Percentiles rank a stretch among this genome's conserved stretches.
phyloP scores from a whole-genome alignment of 2,888 invertebrate species.

The Laspeyria flexula region DNA sequence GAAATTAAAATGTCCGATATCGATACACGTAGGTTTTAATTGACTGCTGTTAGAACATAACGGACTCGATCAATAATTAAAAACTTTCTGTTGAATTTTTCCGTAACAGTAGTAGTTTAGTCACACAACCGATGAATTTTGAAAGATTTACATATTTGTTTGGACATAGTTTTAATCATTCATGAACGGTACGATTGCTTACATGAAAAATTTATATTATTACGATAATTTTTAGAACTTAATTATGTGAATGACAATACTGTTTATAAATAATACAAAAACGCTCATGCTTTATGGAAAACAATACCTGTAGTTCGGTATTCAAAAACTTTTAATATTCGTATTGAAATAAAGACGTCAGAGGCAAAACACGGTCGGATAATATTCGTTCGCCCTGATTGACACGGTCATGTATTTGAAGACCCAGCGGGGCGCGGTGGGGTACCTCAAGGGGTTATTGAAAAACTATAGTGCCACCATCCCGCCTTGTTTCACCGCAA shows the following conservation, averaged over 20 bases:
- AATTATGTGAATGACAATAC: too few species aligned
- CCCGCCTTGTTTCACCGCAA: constrained; percentile 74
- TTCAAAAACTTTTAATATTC: constrained; percentile 12
- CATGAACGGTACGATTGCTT: too few species aligned
- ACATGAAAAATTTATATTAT: too few species aligned
- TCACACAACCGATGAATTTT: too few species aligned
- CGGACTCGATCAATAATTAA: too few species aligned
- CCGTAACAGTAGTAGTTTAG: too few species aligned
- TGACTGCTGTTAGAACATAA: constrained; percentile 5
- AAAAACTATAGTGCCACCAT: constrained; percentile 65
- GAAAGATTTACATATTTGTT: too few species aligned
- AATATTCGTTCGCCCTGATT: constrained; percentile 49
- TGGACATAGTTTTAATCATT: too few species aligned
- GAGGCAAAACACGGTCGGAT: constrained; percentile 36
- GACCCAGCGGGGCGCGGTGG: constrained; percentile 62
- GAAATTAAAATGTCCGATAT: constrained; percentile 38
- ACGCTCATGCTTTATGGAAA: neutral
- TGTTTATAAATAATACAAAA: too few species aligned
- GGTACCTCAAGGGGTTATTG: constrained; percentile 76
- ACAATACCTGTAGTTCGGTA: too few species aligned
- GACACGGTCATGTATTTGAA: constrained; percentile 68
- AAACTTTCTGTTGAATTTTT: too few species aligned
- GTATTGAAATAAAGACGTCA: constrained; percentile 46
- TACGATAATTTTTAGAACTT: too few species aligned
- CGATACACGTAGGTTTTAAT: constrained; percentile 22